Conservation (phyloP, 1,140 invertebrate species). For the Orussus abietinus region DNA sequence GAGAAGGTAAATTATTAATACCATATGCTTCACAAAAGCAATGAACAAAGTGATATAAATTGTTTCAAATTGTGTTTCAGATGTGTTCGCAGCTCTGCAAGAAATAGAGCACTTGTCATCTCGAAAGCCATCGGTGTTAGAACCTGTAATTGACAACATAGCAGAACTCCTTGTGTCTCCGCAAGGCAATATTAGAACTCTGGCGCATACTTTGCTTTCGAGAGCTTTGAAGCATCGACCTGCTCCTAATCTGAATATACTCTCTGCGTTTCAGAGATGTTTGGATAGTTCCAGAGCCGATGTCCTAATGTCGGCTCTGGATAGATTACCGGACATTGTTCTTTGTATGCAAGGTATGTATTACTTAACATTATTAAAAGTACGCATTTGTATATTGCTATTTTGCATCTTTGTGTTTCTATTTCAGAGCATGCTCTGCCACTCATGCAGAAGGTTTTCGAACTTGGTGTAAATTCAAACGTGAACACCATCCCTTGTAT, state of each 20-base stretch:
- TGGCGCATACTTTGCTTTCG: slow-evolving; percentile 64
- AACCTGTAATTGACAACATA: slow-evolving; percentile 62
- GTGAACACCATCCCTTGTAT: slow-evolving; percentile 76
- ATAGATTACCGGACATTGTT: slow-evolving; percentile 78
- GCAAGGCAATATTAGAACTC: slow-evolving; percentile 60
- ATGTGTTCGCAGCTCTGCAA: slow-evolving; percentile 62
- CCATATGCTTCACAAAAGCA: background rate
- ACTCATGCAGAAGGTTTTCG: slow-evolving; percentile 77
- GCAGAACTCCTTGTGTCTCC: slow-evolving; percentile 60
- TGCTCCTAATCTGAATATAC: slow-evolving; percentile 55
- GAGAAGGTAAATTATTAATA: slow-evolving; percentile 43
- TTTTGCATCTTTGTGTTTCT: slow-evolving; percentile 18
- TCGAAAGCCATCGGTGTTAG: slow-evolving; percentile 64
- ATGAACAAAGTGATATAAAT: slow-evolving; percentile 3
- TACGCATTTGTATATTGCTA: slow-evolving; percentile 7
- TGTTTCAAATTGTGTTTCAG: slow-evolving; percentile 46
- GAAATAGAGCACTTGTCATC: slow-evolving; percentile 70
- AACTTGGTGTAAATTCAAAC: slow-evolving; percentile 73
- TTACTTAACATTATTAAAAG: slow-evolving; percentile 2
- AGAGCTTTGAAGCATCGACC: slow-evolving; percentile 67
- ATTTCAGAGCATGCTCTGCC: slow-evolving; percentile 72
- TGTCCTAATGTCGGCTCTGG: slow-evolving; percentile 73
- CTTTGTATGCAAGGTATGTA: slow-evolving; percentile 70
- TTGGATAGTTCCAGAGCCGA: slow-evolving; percentile 75
- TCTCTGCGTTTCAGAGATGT: slow-evolving; percentile 75